A percentile compares a stretch with the other conserved stretches of the same genome.
Conservation (phyloP, 2,797 vertebrate genomes). For the Sebastes oblongus region DNA sequence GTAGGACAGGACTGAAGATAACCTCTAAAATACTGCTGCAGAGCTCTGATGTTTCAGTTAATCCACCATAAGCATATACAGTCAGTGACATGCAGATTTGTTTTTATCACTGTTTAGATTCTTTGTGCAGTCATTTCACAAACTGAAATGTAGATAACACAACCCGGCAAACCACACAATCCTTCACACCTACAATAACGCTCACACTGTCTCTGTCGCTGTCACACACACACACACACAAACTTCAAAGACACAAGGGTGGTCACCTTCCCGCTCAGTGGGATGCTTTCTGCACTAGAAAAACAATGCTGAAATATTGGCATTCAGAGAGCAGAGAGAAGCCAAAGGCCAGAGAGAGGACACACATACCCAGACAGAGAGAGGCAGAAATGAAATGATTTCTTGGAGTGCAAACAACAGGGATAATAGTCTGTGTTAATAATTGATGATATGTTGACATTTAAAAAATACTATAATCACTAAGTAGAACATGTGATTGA, state of each 20-base stretch:
- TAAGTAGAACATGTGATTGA: constrained; percentile 26
- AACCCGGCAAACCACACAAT: constrained; percentile 21
- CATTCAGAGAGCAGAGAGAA: constrained; percentile 56
- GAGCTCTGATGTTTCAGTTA: constrained; percentile 23
- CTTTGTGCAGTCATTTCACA: constrained; percentile 34
- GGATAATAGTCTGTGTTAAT: constrained; percentile 54
- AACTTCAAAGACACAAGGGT: constrained; percentile 38
- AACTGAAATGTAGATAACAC: constrained; percentile 22
- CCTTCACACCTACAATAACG: constrained; percentile 15
- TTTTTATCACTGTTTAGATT: constrained; percentile 38
- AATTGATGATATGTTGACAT: constrained; percentile 52
- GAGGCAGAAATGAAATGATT: constrained; percentile 54
- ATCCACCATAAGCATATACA: constrained; percentile 26
- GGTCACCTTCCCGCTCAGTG: constrained; percentile 65
- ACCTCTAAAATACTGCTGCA: constrained; percentile 34
- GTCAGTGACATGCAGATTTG: constrained; percentile 25
- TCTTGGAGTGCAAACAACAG: constrained; percentile 54
- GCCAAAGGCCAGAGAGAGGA: constrained; percentile 57
- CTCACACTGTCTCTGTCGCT: background rate
- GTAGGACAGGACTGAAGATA: constrained; percentile 24
- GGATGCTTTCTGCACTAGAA: constrained; percentile 52
- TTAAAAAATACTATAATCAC: constrained; percentile 18
- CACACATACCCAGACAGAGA: constrained; percentile 19
- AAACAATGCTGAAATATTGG: constrained; percentile 62
- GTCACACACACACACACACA: background rate